These are phyloP conservation scores for Stegophylla sp. DNA, from an alignment of 2,888 invertebrate species.

Conservation along the genomic window DNA sequence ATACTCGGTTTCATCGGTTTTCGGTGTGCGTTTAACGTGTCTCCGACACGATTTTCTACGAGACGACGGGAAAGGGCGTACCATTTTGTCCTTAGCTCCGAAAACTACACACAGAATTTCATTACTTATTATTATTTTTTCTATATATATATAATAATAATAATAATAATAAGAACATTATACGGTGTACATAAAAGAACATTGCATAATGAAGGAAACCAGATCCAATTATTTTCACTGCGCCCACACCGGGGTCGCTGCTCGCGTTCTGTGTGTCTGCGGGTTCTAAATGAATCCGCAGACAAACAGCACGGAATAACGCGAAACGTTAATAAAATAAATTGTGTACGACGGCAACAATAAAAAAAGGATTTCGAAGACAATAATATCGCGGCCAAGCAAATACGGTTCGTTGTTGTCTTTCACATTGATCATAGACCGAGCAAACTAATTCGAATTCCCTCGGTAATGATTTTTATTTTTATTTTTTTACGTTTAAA, in stretches of 20 bases:
- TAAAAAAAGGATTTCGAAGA: slow-evolving; percentile 35
- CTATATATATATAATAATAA: slow-evolving; percentile 26
- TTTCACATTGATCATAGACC: slow-evolving; percentile 38
- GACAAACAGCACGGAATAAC: slow-evolving; percentile 32
- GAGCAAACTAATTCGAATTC: slow-evolving; percentile 33
- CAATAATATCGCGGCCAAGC: slow-evolving; percentile 24
- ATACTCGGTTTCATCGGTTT: background rate
- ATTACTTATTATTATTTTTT: slow-evolving; percentile 23
- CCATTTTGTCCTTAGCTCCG: slow-evolving; percentile 7
- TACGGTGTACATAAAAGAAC: slow-evolving; percentile 38
- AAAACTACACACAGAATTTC: slow-evolving; percentile 30
- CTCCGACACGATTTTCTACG: background rate
- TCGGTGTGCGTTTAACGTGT: background rate
- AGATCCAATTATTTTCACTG: slow-evolving; percentile 46
- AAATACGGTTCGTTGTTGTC: slow-evolving; percentile 47
- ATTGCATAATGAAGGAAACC: slow-evolving; percentile 52
- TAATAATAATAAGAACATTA: slow-evolving; percentile 25
- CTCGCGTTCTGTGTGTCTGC: background rate
- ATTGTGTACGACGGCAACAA: slow-evolving; percentile 30
- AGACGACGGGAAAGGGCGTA: slow-evolving; percentile 22
- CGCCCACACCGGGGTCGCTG: background rate
- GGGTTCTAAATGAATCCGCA: slow-evolving; percentile 38
- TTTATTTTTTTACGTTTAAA: background rate
- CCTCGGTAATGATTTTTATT: background rate
- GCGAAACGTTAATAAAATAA: slow-evolving; percentile 54